Percentiles rank a stretch among this genome's conserved stretches.
Conservation (phyloP, 2,888 invertebrate species). For the Oligia fasciuncula region DNA sequence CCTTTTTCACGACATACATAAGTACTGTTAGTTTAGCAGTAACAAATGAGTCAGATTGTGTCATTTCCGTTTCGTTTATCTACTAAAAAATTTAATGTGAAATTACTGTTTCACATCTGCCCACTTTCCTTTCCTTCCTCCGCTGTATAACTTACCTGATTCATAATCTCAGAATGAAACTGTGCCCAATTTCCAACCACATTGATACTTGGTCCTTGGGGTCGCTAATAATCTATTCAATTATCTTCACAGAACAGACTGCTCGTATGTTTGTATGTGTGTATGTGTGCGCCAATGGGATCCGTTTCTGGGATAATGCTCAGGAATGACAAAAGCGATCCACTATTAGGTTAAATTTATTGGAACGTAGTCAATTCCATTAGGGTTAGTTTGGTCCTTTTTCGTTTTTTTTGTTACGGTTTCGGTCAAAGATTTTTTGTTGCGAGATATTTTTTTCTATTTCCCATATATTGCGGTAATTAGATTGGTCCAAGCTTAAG, state of each 20-base stretch:
- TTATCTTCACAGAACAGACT: constrained; percentile 43
- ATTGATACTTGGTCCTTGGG: constrained; percentile 27
- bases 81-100: background rate
- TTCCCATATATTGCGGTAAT: background rate
- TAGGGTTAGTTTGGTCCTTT: constrained; percentile 21
- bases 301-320: constrained; percentile 36
- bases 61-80: background rate
- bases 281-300: constrained; percentile 25
- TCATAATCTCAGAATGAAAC: constrained; percentile 5
- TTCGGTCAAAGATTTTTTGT: background rate
- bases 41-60: background rate
- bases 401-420: background rate
- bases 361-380: constrained; percentile 30
- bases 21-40: no score
- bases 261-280: constrained; percentile 9
- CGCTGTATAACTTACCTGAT: background rate
- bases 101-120: background rate
- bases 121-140: background rate
- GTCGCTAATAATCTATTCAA: constrained; percentile 56
- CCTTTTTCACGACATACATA: background rate
- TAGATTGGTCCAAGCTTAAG: background rate
- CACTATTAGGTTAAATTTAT: constrained; percentile 46
- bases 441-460: background rate
- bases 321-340: constrained; percentile 45
- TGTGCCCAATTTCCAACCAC: constrained; percentile 17